Percentiles rank a stretch among this genome's conserved stretches.
Evolutionary conservation across 2,113 vertebrate genomes (phyloP).

Genomic region (Cygnus buccinator): DNA sequence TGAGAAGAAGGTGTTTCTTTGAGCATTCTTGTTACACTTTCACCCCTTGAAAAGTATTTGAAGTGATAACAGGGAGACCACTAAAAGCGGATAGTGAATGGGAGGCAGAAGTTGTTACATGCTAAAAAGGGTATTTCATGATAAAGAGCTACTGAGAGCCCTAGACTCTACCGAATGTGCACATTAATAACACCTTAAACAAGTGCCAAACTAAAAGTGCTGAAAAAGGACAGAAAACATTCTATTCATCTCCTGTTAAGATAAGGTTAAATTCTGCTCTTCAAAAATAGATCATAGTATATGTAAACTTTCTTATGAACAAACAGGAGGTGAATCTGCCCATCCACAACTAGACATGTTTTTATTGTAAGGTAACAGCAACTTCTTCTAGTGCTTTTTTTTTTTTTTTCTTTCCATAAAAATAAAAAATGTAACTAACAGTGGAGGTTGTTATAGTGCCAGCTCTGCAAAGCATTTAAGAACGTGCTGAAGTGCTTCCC

Average conservation of each 20-base stretch:
- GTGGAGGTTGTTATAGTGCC: conserved; percentile 18
- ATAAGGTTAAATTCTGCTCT: conserved; percentile 38
- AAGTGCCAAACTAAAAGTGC: conserved; percentile 43
- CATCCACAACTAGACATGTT: conserved; percentile 4
- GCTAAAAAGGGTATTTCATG: conserved; percentile 22
- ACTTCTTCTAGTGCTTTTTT: conserved; percentile 1
- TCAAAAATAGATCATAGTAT: conserved; percentile 9
- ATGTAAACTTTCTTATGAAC: not conserved
- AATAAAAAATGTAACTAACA: conserved; percentile 51
- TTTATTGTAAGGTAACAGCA: not conserved
- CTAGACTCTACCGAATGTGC: not conserved
- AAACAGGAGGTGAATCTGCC: not conserved
- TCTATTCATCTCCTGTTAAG: conserved; percentile 31
- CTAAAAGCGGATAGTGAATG: conserved; percentile 11
- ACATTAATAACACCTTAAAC: conserved; percentile 47
- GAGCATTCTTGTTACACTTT: not conserved
- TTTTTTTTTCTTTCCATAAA: conserved; percentile 35
- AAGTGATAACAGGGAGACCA: conserved; percentile 24
- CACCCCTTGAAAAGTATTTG: conserved; percentile 5
- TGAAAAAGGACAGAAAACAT: conserved; percentile 28
- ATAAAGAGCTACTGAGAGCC: conserved; percentile 21
- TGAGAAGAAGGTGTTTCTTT: conserved; percentile 6
- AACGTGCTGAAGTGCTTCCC: conserved; percentile 52
- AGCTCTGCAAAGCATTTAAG: conserved; percentile 61
- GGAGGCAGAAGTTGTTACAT: conserved; percentile 15